Evolutionary conservation across 2,888 invertebrate species (phyloP).

Genomic region (Frankliniella fusca): DNA sequence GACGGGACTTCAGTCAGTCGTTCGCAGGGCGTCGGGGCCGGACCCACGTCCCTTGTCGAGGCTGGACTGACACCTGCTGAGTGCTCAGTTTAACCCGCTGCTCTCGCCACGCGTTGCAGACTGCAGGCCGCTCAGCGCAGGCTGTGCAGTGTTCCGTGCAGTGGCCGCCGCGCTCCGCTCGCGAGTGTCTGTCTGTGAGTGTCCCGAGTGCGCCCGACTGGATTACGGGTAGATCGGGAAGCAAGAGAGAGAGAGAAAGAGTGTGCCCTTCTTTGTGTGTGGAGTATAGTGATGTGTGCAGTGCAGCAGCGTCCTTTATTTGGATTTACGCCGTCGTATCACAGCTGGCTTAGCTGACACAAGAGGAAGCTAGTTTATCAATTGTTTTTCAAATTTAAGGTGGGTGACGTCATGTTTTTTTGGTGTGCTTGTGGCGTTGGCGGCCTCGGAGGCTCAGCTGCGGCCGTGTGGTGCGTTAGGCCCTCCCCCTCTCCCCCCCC

Average conservation of each 20-base stretch:
- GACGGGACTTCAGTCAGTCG: background rate
- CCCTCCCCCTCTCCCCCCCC: background rate
- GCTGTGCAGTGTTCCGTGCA: too few relatives aligned
- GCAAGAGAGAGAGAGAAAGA: background rate
- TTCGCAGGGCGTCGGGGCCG: constrained; percentile 13
- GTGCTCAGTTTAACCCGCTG: background rate
- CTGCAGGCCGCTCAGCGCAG: too few relatives aligned
- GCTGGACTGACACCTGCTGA: constrained; percentile 7
- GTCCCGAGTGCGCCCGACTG: background rate
- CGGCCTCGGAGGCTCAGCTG: background rate
- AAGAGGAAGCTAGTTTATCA: background rate
- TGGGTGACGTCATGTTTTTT: constrained; percentile 13
- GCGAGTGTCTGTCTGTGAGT: background rate
- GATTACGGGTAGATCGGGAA: background rate
- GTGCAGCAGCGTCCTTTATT: background rate
- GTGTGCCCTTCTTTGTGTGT: constrained; percentile 13
- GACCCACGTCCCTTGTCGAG: constrained; percentile 7
- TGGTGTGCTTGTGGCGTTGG: background rate
- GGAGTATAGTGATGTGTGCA: background rate
- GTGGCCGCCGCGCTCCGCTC: too few relatives aligned
- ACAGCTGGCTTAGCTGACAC: constrained; percentile 7
- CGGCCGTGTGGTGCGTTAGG: background rate
- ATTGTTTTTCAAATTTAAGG: constrained; percentile 7
- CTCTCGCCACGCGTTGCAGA: too few relatives aligned
- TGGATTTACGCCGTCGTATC: background rate